Evolutionary conservation across 2,113 vertebrate species (phyloP).

Genomic region (Calidris pygmaea): DNA sequence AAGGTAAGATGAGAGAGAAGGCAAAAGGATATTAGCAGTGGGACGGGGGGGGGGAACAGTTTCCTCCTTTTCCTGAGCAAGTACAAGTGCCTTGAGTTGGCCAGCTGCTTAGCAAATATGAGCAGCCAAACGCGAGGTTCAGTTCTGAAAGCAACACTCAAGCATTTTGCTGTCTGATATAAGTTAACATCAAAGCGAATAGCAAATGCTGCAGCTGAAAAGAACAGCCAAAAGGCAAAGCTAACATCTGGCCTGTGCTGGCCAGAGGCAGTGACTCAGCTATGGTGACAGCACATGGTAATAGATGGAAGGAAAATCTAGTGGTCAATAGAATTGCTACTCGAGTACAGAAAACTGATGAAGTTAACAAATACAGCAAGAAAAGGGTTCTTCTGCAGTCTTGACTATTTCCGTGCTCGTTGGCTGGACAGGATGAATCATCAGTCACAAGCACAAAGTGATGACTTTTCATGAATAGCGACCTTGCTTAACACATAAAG

Average conservation of each 20-base stretch:
- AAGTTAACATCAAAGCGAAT: not conserved
- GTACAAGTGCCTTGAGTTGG: not conserved
- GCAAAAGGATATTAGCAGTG: rapidly evolving
- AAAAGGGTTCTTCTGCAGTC: not conserved
- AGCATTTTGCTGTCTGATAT: not conserved
- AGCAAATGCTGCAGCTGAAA: not conserved
- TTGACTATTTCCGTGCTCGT: not conserved
- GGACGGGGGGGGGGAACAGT: rapidly evolving
- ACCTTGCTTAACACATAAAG: not conserved
- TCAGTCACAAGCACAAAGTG: not conserved
- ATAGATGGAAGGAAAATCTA: not conserved
- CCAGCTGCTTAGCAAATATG: not conserved
- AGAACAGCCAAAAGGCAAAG: not conserved
- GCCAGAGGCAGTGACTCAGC: slow-evolving; percentile 45
- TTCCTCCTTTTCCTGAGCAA: not conserved
- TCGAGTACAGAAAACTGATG: not conserved
- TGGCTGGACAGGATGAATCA: not conserved
- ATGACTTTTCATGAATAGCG: not conserved
- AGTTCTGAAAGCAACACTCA: not conserved
- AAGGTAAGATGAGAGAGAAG: not conserved
- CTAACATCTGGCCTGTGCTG: not conserved
- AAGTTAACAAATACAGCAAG: not conserved
- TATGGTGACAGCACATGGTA: not conserved
- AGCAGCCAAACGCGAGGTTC: not conserved
- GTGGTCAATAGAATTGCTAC: not conserved